Percentiles rank a stretch among this genome's conserved stretches.
Conservation (phyloP, 2,888 invertebrate species). For the Tinea semifulvella region DNA sequence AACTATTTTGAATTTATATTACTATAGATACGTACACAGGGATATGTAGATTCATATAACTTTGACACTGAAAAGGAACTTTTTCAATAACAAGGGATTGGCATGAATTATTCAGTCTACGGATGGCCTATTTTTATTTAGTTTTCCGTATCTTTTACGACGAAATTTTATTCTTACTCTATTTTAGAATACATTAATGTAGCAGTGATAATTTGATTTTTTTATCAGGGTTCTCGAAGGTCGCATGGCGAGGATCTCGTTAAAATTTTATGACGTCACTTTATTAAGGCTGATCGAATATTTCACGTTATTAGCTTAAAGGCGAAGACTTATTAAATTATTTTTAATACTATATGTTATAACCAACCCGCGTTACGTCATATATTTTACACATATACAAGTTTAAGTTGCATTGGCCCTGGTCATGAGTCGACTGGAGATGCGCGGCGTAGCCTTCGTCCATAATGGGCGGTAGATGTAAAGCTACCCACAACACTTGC, state of each 20-base stretch:
- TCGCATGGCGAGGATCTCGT: neutral
- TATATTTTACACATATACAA: too few species aligned
- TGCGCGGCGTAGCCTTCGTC: too few species aligned
- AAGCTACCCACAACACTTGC: too few species aligned
- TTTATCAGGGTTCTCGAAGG: neutral
- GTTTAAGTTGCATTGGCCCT: too few species aligned
- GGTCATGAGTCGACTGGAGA: too few species aligned
- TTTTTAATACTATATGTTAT: too few species aligned
- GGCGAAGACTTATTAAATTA: too few species aligned
- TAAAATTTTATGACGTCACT: neutral
- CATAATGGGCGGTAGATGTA: too few species aligned
- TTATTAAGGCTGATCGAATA: neutral
- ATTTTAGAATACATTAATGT: neutral
- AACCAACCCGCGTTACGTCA: too few species aligned
- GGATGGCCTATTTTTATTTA: conserved; percentile 8
- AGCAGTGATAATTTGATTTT: neutral
- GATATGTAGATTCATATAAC: conserved; percentile 7
- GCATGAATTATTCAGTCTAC: conserved; percentile 13
- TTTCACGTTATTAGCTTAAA: too few species aligned
- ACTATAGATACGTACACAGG: neutral
- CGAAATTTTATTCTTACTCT: conserved; percentile 9
- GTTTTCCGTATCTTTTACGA: neutral
- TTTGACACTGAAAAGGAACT: conserved; percentile 12
- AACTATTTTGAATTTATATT: too few species aligned
- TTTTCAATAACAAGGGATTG: conserved; percentile 11